Percentiles rank a stretch among this genome's conserved stretches.
Evolutionary conservation across 2,888 invertebrate species (phyloP).

Genomic region (Caenorhabditis doughertyi): DNA sequence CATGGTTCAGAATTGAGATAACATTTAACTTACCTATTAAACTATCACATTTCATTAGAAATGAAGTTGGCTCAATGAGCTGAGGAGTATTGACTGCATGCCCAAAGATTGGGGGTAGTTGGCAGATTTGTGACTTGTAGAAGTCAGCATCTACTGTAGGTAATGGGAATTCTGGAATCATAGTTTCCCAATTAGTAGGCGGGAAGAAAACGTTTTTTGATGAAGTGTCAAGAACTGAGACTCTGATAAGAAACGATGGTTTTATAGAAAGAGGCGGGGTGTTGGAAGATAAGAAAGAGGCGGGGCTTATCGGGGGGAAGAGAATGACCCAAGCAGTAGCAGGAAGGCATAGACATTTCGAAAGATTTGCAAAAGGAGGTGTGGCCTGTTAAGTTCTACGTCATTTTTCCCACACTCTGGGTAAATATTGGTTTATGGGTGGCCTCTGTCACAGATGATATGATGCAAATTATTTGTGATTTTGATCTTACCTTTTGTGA

Average conservation of each 20-base stretch:
- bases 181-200: constrained; percentile 41
- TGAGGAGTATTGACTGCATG: constrained; percentile 33
- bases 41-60: constrained; percentile 46
- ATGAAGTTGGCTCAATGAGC: constrained; percentile 50
- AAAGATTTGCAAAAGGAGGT: constrained; percentile 42
- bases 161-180: constrained; percentile 73
- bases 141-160: constrained; percentile 72
- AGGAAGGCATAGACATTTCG: constrained; percentile 31
- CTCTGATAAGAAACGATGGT: constrained; percentile 41
- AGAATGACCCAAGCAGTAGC: constrained; percentile 30
- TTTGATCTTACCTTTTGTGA: constrained; percentile 20
- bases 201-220: constrained; percentile 20
- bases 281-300: constrained; percentile 26
- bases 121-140: constrained; percentile 66
- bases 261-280: constrained; percentile 45
- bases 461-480: constrained; percentile 61
- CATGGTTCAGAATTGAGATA: background rate
- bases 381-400: constrained; percentile 26
- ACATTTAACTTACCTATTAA: constrained; percentile 55
- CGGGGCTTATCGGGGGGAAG: constrained; percentile 10
- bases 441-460: constrained; percentile 41
- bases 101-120: constrained; percentile 66
- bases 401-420: constrained; percentile 47
- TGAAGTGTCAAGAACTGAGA: constrained; percentile 53
- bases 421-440: constrained; percentile 47